Evolutionary conservation across 2,797 vertebrate genomes (phyloP).

Genomic region (Micropoecilia bifurca): DNA sequence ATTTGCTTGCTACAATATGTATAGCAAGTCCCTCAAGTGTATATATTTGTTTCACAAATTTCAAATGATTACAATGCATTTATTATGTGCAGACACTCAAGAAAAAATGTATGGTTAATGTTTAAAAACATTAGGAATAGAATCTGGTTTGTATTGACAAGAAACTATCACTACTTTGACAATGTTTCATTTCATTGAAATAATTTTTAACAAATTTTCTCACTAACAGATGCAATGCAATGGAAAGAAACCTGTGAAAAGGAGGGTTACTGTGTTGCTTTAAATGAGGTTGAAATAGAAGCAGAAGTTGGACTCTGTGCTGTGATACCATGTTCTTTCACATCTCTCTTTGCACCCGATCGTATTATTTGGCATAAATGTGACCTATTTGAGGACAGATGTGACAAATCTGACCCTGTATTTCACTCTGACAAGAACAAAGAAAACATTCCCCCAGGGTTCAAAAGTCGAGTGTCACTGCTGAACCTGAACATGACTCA

Average conservation of each 20-base stretch:
- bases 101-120: too few species aligned
- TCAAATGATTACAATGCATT: neutral
- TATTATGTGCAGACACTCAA: neutral
- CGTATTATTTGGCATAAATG: slow-evolving; percentile 47
- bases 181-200: neutral
- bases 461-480: slow-evolving; percentile 16
- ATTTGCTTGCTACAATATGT: neutral
- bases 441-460: neutral
- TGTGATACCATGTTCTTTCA: slow-evolving; percentile 50
- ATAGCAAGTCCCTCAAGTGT: too few species aligned
- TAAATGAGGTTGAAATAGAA: slow-evolving; percentile 11
- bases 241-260: rapidly evolving
- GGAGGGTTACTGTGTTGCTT: slow-evolving; percentile 22
- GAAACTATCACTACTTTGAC: neutral
- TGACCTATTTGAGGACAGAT: rapidly evolving
- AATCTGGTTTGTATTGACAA: neutral
- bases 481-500: slow-evolving; percentile 9
- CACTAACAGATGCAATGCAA: slow-evolving; percentile 8
- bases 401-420: rapidly evolving
- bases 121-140: neutral
- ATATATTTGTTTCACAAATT: neutral
- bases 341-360: rapidly evolving
- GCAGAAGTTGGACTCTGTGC: slow-evolving; percentile 54
- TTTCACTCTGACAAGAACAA: neutral
- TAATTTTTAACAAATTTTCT: neutral